Base-by-base conservation (phyloP, 2,113 vertebrate species). In the Steatornis caripensis region DNA sequence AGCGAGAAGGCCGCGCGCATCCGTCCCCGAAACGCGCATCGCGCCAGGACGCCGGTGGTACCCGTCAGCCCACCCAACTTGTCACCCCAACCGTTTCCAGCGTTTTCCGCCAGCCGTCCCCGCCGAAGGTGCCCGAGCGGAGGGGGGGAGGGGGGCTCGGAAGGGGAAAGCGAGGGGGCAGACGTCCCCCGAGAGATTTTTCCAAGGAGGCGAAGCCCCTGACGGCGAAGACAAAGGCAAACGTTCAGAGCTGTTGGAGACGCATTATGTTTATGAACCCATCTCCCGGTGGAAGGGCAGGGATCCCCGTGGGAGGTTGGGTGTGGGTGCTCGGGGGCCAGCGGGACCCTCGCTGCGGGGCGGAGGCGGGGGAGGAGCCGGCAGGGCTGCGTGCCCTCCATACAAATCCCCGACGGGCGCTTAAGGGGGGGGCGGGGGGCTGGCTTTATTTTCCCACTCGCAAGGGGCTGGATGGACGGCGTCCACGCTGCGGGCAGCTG, bases 181-280 rank as follows among this genome's bases (percentile, higher is more conserved):
- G 21, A 26, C 23, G 26, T 69, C 82, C 74, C 75, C 41, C 51
- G 9, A 4, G 57, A 83, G 55, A 82, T 58, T 57, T 57, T 41
- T 88, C n/a, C 87, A 41, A 70, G 27, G 21, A 53, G 66, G 48
- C 15, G 27, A 85, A 94, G 57, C 65, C 66, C 79, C 65, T 21
- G 87, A 83, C 34, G 61, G 55, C 79, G 83, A 90, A 89, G 95
- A 96, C 95, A 96, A 96, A 96, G 95, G 80, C 83, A 51, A 82
- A 65, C 34, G 49, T 75, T 92, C 34, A 26, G 70, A 64, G 82
- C 89, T 74, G 89, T 0, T 8, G 41, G 54, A 88, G 49, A 88
- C 30, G 79, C 55, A 3, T 85, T 69, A 65, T 23, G 74, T 68
- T 76, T 43, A 22, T n/a, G 55, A 90, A 34, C 36, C 49, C 48